These are phyloP conservation scores for Corythucha ciliata DNA, from an alignment of 2,888 invertebrate species.

Conservation along the genomic window DNA sequence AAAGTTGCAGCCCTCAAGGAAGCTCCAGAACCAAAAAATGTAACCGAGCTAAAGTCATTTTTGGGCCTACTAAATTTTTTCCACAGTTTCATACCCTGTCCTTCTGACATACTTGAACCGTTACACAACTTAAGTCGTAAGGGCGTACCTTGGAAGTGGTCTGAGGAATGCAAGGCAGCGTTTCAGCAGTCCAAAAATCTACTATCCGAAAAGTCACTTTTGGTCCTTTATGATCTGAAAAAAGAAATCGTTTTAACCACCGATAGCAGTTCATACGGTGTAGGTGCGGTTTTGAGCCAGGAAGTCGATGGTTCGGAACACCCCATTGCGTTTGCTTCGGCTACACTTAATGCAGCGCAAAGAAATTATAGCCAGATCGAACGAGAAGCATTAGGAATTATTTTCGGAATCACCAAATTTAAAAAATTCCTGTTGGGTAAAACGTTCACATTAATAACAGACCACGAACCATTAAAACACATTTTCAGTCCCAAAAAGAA, in stretches of 20 bases:
- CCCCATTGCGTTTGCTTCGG: slow-evolving; percentile 9
- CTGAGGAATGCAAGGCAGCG: slow-evolving; percentile 3
- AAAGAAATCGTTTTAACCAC: slow-evolving; percentile 35
- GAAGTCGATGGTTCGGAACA: slow-evolving; percentile 1
- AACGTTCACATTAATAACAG: not conserved
- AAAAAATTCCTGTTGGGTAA: slow-evolving; percentile 7
- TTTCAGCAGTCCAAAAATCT: slow-evolving; percentile 1
- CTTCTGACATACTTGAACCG: slow-evolving; percentile 6
- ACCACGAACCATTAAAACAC: not conserved
- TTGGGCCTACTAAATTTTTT: slow-evolving; percentile 19
- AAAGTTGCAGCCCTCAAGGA: not conserved
- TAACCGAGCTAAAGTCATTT: slow-evolving; percentile 5
- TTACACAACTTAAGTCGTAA: slow-evolving; percentile 15
- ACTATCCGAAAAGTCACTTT: slow-evolving; percentile 34
- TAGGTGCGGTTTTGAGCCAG: slow-evolving; percentile 33
- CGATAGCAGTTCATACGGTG: slow-evolving; percentile 32
- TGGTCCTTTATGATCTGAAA: slow-evolving; percentile 33
- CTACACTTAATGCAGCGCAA: not conserved
- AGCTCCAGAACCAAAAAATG: slow-evolving; percentile 1
- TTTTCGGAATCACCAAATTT: slow-evolving; percentile 14
- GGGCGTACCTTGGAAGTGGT: slow-evolving; percentile 9
- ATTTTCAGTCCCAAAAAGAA: slow-evolving; percentile 5
- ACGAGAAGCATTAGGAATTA: not conserved
- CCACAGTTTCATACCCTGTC: slow-evolving; percentile 14
- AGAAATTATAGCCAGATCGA: slow-evolving; percentile 1